Conservation (phyloP, 2,888 invertebrate genomes). For the Drosophila neotestacea region DNA sequence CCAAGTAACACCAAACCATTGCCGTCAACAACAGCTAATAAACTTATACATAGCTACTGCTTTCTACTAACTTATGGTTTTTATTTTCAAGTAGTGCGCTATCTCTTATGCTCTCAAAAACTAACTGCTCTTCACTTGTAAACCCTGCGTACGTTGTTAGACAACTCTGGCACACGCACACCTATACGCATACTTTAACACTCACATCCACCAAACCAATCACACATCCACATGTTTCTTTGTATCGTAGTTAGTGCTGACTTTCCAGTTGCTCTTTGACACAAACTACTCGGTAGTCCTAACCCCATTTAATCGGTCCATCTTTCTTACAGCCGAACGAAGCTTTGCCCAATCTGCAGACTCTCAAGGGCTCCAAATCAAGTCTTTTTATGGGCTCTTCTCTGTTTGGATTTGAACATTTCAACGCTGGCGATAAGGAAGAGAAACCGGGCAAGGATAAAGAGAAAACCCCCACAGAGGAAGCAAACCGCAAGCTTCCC, state of each 20-base stretch:
- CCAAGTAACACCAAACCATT: constrained; percentile 48
- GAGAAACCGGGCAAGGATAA: constrained; percentile 84
- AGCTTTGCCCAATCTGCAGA: constrained; percentile 85
- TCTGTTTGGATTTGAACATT: constrained; percentile 83
- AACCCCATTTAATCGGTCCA: constrained; percentile 44
- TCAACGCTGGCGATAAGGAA: constrained; percentile 78
- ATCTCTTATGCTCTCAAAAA: constrained; percentile 34
- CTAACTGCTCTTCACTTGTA: constrained; percentile 47
- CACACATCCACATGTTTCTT: constrained; percentile 72
- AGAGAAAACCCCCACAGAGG: constrained; percentile 82
- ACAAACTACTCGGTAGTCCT: constrained; percentile 33
- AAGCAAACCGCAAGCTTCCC: constrained; percentile 90
- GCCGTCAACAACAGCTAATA: constrained; percentile 47
- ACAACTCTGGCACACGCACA: constrained; percentile 60
- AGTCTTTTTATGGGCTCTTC: constrained; percentile 86
- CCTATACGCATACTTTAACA: constrained; percentile 3
- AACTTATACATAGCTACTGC: constrained; percentile 58
- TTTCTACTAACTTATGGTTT: constrained; percentile 54
- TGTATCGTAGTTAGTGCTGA: constrained; percentile 82
- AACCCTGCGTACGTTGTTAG: constrained; percentile 54
- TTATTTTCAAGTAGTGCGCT: constrained; percentile 65
- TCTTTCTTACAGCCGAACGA: constrained; percentile 83
- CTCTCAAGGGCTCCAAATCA: constrained; percentile 87
- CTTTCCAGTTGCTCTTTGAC: constrained; percentile 80
- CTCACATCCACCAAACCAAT: constrained; percentile 13